Base-by-base conservation (phyloP, 2,113 vertebrate species). In the Blennius ocellaris region DNA sequence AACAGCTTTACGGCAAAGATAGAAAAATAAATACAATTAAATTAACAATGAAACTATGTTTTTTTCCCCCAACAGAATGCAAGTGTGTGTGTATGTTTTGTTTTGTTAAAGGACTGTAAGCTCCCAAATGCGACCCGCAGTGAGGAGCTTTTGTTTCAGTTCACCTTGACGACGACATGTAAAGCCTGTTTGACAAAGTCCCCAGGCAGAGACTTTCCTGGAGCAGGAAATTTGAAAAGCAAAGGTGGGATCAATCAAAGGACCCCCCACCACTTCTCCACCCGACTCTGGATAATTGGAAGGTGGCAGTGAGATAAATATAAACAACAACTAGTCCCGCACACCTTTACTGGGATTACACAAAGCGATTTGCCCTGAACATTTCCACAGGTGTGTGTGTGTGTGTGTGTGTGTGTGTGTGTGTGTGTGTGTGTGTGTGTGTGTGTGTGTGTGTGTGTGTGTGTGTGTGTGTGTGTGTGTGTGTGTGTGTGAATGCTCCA, bases 101-200 rank as follows among this genome's bases (percentile, higher is more conserved):
- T 69, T 79, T 77, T 50, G 56, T 52, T 30, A 73, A 70, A 75
- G 55, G 45, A 69, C 58, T 40, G 48, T 77, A 47, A 81, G 69
- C 43, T 84, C 50, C 55, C 56, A 54, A 66, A 72, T 60, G 61
- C 43, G 9, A 45, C 48, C 21, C 55, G 69, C 11, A 0, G 21
- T 56, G 47, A 47, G 45, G 11, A 68, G 65, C 55, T 41, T 83
- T 77, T 74, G n/a, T 70, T 73, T 78, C 52, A 55, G 11, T 73
- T 82, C 67, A 74, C 65, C 74, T 80, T 81, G 72, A 87, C 83
- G 69, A 73, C 66, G 59, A 88, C 58, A 70, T 71, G 60, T 30
- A 48, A 65, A 37, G 41, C 48, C 66, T 60, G 52, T 76, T 66
- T 58, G 71, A 40, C 82, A 69, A 83, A 79, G 49, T 74, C 71